phyloP scores from a whole-genome alignment of 2,888 invertebrate genomes.

The Taphrorychus bicolor region DNA sequence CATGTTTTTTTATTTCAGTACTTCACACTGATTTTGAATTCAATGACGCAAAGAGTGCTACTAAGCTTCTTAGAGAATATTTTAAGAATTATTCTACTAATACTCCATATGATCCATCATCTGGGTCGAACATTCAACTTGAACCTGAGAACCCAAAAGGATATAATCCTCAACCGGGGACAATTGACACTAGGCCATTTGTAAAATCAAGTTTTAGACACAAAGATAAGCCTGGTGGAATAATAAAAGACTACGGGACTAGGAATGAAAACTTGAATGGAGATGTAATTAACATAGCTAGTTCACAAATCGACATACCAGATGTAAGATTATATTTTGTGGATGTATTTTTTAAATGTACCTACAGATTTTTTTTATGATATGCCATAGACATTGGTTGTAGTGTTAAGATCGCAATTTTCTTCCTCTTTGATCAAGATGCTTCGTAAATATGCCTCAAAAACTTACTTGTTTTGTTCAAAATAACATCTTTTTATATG shows the following conservation, averaged over 20 bases:
- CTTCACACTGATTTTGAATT: neutral
- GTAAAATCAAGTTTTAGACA: conserved; percentile 55
- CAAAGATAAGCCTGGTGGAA: conserved; percentile 52
- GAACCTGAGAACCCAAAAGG: conserved; percentile 50
- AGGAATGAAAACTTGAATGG: conserved; percentile 38
- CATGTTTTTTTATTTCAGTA: neutral
- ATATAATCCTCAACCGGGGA: conserved; percentile 45
- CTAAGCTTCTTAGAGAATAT: conserved; percentile 52
- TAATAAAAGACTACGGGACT: conserved; percentile 50
- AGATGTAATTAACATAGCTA: neutral
- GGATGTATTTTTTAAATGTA: too few species aligned
- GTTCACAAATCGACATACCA: neutral
- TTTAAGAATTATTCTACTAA: conserved; percentile 49
- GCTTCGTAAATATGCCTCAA: too few species aligned
- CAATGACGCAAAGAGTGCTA: conserved; percentile 48
- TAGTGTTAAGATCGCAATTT: too few species aligned
- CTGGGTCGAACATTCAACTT: conserved; percentile 40
- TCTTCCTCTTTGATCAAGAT: neutral
- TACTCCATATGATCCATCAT: neutral
- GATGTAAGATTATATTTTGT: neutral
- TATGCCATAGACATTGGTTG: too few species aligned
- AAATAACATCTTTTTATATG: too few species aligned
- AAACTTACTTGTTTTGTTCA: too few species aligned
- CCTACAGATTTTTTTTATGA: too few species aligned
- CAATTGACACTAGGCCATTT: conserved; percentile 51